A percentile compares a stretch with the other conserved stretches of the same genome.
phyloP scores from a whole-genome alignment of 2,113 vertebrate species.

The Prietella phreatophila region DNA sequence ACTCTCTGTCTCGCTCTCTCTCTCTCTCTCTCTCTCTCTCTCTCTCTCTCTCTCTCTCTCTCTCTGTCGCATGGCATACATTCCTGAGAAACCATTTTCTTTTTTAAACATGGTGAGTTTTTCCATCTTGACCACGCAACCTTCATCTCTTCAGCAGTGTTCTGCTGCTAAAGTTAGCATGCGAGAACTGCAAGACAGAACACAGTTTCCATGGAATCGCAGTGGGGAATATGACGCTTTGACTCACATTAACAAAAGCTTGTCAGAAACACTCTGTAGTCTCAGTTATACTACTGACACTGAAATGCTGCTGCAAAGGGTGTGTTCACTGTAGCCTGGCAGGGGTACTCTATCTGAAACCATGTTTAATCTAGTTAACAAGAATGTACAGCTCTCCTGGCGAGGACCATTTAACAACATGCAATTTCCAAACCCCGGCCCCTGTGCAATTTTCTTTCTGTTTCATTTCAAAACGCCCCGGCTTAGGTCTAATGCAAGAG shows the following conservation, averaged over 20 bases:
- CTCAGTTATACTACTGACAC: slow-evolving; percentile 5
- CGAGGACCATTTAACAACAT: not conserved
- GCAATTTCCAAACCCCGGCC: not conserved
- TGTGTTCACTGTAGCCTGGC: not conserved
- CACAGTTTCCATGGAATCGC: slow-evolving; percentile 44
- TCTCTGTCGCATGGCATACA: not conserved
- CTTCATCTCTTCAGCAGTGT: slow-evolving; percentile 15
- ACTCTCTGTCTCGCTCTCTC: not conserved
- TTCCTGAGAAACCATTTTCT: slow-evolving; percentile 3
- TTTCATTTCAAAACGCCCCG: not conserved
- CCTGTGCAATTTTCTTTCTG: not conserved
- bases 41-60: not conserved
- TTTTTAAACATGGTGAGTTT: not conserved
- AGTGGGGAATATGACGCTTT: slow-evolving; percentile 20
- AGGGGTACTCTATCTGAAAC: not conserved
- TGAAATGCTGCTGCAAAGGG: not conserved
- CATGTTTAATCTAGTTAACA: not conserved
- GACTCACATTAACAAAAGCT: slow-evolving; percentile 37
- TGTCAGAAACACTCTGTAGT: slow-evolving; percentile 14
- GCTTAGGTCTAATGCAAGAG: slow-evolving; percentile 4
- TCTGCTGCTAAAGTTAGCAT: slow-evolving; percentile 41
- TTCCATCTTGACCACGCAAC: not conserved
- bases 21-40: too few relatives aligned
- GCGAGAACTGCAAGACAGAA: slow-evolving; percentile 12
- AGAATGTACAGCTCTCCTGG: not conserved